Base-by-base conservation (phyloP, 1,140 invertebrate species). In the Arion vulgaris region DNA sequence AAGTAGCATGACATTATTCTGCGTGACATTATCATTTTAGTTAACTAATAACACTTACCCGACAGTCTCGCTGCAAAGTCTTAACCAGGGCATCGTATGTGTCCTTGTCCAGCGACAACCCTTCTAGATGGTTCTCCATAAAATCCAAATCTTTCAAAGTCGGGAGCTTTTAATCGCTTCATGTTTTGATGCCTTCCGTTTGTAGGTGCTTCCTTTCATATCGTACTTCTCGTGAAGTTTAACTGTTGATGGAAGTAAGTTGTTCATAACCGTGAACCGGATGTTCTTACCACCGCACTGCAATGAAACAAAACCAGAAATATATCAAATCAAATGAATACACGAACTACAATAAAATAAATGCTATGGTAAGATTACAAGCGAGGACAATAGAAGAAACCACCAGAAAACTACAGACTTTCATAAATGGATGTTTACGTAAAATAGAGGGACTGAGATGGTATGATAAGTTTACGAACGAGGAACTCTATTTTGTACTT, bases 271-370 rank as follows among this genome's bases (percentile, higher is more conserved):
- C 80, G 98, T 95, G 90, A 99, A 94, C 89, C 99, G 95, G 91
- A 99, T 98, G 93, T 99, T 99, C 95, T 99, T 99, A 90, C 98
- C 98, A 93, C 98, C 98, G 94, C 97, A 99, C 93, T 98, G 82
- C 85, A 84, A 15, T 5, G n/a, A 62, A 32, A 36, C 32, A 78
- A 78, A 4, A 38, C 38, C 17, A 7, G 62, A n/a, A 66, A 32
- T 28, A 32, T 66, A 32, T 5, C 1, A 66, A 45, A 45, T 7
- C 41, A 45, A n/a, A n/a, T n/a, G n/a, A n/a, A n/a, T n/a, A n/a
- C n/a, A n/a, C n/a, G n/a, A n/a, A n/a, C n/a, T n/a, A n/a, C n/a
- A n/a, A n/a, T n/a, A n/a, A n/a, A n/a, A n/a, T n/a, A n/a, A n/a
- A n/a, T n/a, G n/a, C n/a, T n/a, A n/a, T n/a, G n/a, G n/a, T n/a